These are phyloP conservation scores for Acrocera orbiculus DNA, from an alignment of 2,888 invertebrate genomes.

Conservation along the genomic window DNA sequence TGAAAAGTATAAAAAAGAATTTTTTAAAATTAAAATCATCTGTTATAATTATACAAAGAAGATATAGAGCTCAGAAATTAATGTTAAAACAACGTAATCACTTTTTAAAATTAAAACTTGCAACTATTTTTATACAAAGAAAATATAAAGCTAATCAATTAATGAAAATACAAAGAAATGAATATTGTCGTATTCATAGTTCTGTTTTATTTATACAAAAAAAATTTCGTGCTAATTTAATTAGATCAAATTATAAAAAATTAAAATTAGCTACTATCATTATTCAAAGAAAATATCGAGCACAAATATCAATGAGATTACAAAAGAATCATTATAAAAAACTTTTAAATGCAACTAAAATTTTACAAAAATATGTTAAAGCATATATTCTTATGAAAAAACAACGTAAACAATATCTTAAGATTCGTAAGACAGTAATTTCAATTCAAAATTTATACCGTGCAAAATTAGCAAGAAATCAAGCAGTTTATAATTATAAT, in stretches of 20 bases:
- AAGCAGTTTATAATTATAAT: too few relatives aligned
- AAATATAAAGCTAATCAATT: conserved; percentile 19
- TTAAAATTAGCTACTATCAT: conserved; percentile 17
- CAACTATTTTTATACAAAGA: conserved; percentile 22
- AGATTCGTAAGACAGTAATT: conserved; percentile 9
- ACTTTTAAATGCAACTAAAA: conserved; percentile 15
- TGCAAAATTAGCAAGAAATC: conserved; percentile 11
- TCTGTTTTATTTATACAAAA: conserved; percentile 17
- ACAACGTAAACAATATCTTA: conserved; percentile 6
- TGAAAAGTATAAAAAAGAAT: conserved; percentile 4
- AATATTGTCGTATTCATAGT: conserved; percentile 14
- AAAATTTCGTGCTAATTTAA: conserved; percentile 25
- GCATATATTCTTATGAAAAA: conserved; percentile 5
- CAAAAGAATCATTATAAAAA: too few relatives aligned
- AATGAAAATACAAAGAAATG: conserved; percentile 14
- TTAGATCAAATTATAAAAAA: conserved; percentile 14
- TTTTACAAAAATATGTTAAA: conserved; percentile 13
- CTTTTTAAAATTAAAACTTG: conserved; percentile 14
- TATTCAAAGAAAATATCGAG: conserved; percentile 22
- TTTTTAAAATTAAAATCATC: conserved; percentile 9
- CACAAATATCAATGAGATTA: conserved; percentile 1
- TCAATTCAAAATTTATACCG: conserved; percentile 18
- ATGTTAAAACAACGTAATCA: conserved; percentile 18
- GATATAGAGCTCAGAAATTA: conserved; percentile 17
- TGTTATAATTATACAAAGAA: conserved; percentile 20